Conservation (phyloP, 2,113 vertebrate genomes). For the Panthera uncia region DNA sequence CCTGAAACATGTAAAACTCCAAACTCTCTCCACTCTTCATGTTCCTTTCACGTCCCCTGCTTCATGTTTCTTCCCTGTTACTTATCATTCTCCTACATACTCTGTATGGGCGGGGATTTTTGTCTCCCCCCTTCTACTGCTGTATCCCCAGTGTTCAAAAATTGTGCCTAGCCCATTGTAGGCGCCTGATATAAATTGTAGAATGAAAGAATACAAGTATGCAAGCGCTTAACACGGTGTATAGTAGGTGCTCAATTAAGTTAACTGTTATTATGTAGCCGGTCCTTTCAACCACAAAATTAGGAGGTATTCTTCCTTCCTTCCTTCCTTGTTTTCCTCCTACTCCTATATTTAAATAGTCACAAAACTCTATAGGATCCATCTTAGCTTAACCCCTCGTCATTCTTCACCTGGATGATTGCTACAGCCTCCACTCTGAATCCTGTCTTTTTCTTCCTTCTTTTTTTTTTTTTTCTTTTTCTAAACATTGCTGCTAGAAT, state of each 20-base stretch:
- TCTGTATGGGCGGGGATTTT: neutral
- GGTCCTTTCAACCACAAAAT: neutral
- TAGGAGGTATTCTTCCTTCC: neutral
- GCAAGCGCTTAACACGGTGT: neutral
- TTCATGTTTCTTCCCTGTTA: neutral
- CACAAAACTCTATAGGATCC: neutral
- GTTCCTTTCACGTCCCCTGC: neutral
- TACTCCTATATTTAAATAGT: neutral
- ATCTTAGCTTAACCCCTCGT: neutral
- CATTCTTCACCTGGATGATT: neutral
- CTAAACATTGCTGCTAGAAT: neutral
- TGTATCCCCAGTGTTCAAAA: neutral
- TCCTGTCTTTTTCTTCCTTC: neutral
- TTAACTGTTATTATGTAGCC: neutral
- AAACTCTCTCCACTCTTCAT: neutral
- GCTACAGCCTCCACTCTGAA: neutral
- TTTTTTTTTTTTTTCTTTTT: neutral
- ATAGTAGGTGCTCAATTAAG: neutral
- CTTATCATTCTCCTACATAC: neutral
- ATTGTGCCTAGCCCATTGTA: neutral
- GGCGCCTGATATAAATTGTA: neutral
- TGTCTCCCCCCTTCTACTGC: neutral
- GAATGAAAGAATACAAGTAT: neutral
- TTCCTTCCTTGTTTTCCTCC: neutral
- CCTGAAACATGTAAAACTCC: neutral